Base-by-base conservation (phyloP, 2,888 invertebrate species). In the Acleris laterana region DNA sequence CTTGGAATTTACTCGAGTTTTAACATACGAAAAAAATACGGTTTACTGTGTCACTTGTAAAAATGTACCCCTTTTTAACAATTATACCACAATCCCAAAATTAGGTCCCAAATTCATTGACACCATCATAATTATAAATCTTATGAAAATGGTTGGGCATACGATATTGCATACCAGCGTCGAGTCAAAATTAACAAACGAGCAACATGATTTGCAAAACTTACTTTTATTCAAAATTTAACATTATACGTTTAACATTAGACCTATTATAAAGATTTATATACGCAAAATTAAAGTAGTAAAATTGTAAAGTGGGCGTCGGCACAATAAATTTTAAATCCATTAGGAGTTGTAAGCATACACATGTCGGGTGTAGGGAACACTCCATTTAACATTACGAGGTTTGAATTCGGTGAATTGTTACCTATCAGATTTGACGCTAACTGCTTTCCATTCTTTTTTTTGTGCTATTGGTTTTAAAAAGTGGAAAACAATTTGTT, bases 341-440 rank as follows among this genome's bases (percentile, higher is more conserved):
- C 92, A 92, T 93, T 93, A 92, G 91, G 79, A 83, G 82, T 80
- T 77, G 79, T 80, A 77, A 77, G 78, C 80, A 77, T 90, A 89
- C 93, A 93, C 91, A 91, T 93, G 92, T 88, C 82, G 77, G 85
- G 79, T 84, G 83, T 78, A 77, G 74, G 75, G 75, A 71, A 78
- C 91, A 88, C 85, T 89, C 88, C 92, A 93, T 93, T 93, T 88
- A 92, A 92, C 90, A 85, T 93, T 91, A 92, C 81, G 92, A 92
- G 89, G 86, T 87, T 90, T 85, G 87, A 87, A 93, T 87, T 88
- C 83, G 86, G 81, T 91, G 90, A 92, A 83, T 88, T 90, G 88
- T 87, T 85, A 83, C 84, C 81, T 81, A 75, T 74, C 76, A 77
- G 78, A 84, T 86, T 87, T 77, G 76, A 76, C 77, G 79, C 79